A percentile compares a stretch with the other conserved stretches of the same genome.
Conservation (phyloP, 2,113 vertebrate genomes). For the Rhegmatorhina hoffmannsi region DNA sequence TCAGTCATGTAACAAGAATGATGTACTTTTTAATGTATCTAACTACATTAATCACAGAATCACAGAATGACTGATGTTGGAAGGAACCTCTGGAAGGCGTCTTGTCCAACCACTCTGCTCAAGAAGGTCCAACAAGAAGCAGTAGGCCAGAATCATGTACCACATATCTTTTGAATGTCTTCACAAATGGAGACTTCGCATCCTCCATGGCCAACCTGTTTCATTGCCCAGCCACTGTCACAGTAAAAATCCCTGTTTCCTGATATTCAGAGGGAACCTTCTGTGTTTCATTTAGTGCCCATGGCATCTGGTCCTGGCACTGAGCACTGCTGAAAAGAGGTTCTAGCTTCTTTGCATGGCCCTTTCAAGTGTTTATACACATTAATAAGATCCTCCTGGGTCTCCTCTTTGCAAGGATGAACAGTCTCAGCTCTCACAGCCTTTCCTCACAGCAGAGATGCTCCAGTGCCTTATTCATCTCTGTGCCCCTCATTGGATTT, state of each 20-base stretch:
- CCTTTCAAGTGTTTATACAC: neutral
- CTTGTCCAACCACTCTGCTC: neutral
- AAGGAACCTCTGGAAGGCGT: neutral
- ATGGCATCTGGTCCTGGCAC: neutral
- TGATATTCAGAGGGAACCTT: neutral
- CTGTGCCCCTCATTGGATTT: fast-evolving
- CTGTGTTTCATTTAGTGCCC: neutral
- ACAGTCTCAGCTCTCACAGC: neutral
- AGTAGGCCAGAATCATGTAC: neutral
- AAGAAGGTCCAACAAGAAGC: neutral
- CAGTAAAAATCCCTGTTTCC: neutral
- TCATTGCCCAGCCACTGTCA: fast-evolving
- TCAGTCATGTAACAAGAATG: neutral
- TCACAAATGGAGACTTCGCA: neutral
- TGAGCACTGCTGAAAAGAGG: neutral
- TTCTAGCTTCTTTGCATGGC: neutral
- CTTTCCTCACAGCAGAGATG: neutral
- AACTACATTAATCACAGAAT: neutral
- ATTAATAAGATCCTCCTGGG: neutral
- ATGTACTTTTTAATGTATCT: neutral
- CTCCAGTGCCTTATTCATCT: neutral
- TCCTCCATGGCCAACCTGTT: neutral
- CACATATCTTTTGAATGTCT: neutral
- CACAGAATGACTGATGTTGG: neutral
- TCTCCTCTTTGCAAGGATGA: neutral